Percentiles rank a stretch among this genome's conserved stretches.
These are phyloP conservation scores for Hylaea fasciaria DNA, from an alignment of 2,888 invertebrate genomes.

Conservation along the genomic window DNA sequence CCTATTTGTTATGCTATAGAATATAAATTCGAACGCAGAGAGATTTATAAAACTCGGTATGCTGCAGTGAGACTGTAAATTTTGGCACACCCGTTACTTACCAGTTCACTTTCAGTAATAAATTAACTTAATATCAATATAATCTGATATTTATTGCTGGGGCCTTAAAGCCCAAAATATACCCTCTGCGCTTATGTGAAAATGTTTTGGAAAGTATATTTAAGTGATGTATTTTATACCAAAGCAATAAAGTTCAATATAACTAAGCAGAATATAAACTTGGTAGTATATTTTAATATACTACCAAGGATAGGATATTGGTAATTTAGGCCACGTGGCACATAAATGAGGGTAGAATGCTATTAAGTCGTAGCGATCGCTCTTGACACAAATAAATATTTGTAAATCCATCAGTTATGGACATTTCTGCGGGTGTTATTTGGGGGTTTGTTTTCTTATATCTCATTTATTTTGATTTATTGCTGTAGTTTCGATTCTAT, in stretches of 20 bases:
- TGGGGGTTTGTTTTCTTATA: slow-evolving; percentile 8
- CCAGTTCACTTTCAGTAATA: slow-evolving; percentile 9
- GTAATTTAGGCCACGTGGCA: slow-evolving; percentile 57
- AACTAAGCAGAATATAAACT: not conserved
- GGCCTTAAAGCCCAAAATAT: slow-evolving; percentile 28
- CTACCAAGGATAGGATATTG: no score
- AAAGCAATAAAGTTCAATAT: slow-evolving; percentile 13
- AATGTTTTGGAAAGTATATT: slow-evolving; percentile 1
- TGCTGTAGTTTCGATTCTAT: no score
- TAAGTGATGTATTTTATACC: not conserved
- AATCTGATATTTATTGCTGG: slow-evolving; percentile 14
- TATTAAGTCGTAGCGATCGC: slow-evolving; percentile 39
- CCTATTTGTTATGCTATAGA: slow-evolving; percentile 4
- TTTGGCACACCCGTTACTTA: slow-evolving; percentile 40
- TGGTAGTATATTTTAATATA: slow-evolving; percentile 36
- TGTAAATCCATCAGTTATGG: slow-evolving; percentile 42
- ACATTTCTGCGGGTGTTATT: slow-evolving; percentile 43
- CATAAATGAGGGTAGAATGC: slow-evolving; percentile 40
- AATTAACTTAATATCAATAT: slow-evolving; percentile 19
- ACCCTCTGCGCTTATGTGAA: not conserved
- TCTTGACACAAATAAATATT: slow-evolving; percentile 46
- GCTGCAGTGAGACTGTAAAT: slow-evolving; percentile 33
- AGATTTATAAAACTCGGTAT: slow-evolving; percentile 17
- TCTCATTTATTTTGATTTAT: slow-evolving; percentile 1
- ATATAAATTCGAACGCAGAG: slow-evolving; percentile 1